Percentiles rank a stretch among this genome's conserved stretches.
Conservation (phyloP, 2,797 vertebrate genomes). For the Sandelia bainsii region DNA sequence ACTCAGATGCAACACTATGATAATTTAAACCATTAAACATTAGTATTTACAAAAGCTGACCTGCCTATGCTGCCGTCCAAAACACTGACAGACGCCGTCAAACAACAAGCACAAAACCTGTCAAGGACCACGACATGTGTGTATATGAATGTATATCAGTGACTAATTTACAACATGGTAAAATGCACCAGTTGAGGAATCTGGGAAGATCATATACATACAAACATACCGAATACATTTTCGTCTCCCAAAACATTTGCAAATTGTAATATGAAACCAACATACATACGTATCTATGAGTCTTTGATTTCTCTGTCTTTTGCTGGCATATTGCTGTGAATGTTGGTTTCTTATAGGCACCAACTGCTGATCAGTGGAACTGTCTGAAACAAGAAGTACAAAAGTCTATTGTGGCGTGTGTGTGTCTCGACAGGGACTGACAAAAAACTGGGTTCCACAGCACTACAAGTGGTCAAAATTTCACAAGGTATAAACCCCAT, state of each 20-base stretch:
- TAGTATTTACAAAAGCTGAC: slow-evolving; percentile 15
- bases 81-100: neutral
- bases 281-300: too few species aligned
- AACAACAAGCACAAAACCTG: neutral
- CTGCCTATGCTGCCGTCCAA: slow-evolving; percentile 9
- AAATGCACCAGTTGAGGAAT: too few species aligned
- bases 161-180: neutral
- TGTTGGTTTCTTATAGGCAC: too few species aligned
- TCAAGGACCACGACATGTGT: neutral
- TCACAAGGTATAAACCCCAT: neutral
- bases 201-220: too few species aligned
- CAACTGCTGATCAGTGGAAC: too few species aligned
- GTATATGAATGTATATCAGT: neutral
- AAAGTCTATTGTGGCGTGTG: too few species aligned
- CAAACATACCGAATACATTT: neutral
- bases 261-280: neutral
- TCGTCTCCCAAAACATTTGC: neutral
- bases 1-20: neutral
- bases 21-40: neutral
- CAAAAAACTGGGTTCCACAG: too few species aligned
- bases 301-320: neutral
- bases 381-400: too few species aligned
- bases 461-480: neutral
- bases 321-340: too few species aligned
- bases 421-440: too few species aligned